Evolutionary conservation across 1,140 invertebrate species (phyloP).

Genomic region (Mamestra configurata): DNA sequence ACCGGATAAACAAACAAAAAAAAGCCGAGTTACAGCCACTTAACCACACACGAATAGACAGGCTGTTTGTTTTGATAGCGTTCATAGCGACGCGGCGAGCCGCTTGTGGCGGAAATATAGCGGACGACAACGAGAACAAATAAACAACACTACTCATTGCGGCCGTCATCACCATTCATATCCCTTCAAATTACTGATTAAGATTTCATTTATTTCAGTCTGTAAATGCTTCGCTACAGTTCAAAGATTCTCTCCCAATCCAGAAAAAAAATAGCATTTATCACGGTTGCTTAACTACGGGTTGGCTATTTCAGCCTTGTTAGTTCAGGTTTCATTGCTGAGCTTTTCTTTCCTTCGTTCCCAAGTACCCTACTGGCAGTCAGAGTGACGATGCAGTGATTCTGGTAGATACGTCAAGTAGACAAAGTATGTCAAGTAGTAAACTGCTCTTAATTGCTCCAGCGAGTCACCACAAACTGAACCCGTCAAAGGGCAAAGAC

Average conservation of each 20-base stretch:
- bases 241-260: too few relatives aligned
- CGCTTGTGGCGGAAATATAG: neutral
- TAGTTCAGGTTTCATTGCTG: too few relatives aligned
- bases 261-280: too few relatives aligned
- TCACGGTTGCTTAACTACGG: too few relatives aligned
- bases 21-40: constrained; percentile 66
- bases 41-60: constrained; percentile 70
- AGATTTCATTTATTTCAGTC: neutral
- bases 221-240: neutral
- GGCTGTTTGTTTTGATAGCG: constrained; percentile 75
- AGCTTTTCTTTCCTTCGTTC: too few relatives aligned
- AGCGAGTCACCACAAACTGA: too few relatives aligned
- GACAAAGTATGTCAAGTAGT: too few relatives aligned
- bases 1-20: constrained; percentile 67
- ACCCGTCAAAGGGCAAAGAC: too few relatives aligned
- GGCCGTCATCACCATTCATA: constrained; percentile 29
- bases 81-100: constrained; percentile 55
- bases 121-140: constrained; percentile 34
- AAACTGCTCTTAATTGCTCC: too few relatives aligned
- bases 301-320: neutral
- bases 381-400: too few relatives aligned
- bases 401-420: too few relatives aligned
- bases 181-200: neutral
- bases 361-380: too few relatives aligned
- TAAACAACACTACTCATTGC: constrained; percentile 35